phyloP scores from a whole-genome alignment of 2,113 vertebrate species.

The Electrona antarctica region DNA sequence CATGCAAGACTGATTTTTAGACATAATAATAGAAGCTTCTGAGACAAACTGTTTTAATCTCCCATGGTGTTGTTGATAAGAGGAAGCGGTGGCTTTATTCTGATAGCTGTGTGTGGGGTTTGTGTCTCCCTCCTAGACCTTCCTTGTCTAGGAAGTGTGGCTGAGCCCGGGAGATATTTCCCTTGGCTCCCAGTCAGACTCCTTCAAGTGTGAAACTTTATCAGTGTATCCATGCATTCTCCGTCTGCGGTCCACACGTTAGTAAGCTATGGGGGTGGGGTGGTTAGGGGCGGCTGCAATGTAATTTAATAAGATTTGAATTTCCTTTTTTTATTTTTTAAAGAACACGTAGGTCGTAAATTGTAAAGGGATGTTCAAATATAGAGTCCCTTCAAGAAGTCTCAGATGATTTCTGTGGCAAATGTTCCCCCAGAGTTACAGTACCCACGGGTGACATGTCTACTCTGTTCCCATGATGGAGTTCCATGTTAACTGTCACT shows the following conservation, averaged over 20 bases:
- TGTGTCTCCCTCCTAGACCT: slow-evolving; percentile 32
- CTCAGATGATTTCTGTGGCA: not conserved
- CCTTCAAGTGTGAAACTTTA: slow-evolving; percentile 55
- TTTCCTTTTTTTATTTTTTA: slow-evolving; percentile 17
- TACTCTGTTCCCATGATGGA: slow-evolving; percentile 21
- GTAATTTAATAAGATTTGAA: slow-evolving; percentile 53
- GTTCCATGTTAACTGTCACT: slow-evolving; percentile 35
- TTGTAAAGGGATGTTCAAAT: slow-evolving; percentile 18
- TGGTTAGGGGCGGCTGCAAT: slow-evolving; percentile 32
- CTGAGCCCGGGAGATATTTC: slow-evolving; percentile 53
- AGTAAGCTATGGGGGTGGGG: slow-evolving; percentile 33
- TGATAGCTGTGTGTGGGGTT: slow-evolving; percentile 60
- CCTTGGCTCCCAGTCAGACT: slow-evolving; percentile 34
- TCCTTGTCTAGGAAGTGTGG: slow-evolving; percentile 61
- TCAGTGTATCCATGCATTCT: slow-evolving; percentile 41
- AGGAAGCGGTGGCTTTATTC: slow-evolving; percentile 57
- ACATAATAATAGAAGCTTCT: slow-evolving; percentile 50
- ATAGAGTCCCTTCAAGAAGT: slow-evolving; percentile 5
- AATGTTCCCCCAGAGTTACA: slow-evolving; percentile 6
- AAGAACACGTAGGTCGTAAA: slow-evolving; percentile 24
- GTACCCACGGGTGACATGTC: slow-evolving; percentile 17
- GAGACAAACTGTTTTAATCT: slow-evolving; percentile 50
- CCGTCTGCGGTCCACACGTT: slow-evolving; percentile 59
- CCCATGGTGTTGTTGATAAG: slow-evolving; percentile 49
- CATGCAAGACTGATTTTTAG: slow-evolving; percentile 43